Evolutionary conservation across 2,888 invertebrate genomes (phyloP).

Genomic region (Lithophane ornitopus): DNA sequence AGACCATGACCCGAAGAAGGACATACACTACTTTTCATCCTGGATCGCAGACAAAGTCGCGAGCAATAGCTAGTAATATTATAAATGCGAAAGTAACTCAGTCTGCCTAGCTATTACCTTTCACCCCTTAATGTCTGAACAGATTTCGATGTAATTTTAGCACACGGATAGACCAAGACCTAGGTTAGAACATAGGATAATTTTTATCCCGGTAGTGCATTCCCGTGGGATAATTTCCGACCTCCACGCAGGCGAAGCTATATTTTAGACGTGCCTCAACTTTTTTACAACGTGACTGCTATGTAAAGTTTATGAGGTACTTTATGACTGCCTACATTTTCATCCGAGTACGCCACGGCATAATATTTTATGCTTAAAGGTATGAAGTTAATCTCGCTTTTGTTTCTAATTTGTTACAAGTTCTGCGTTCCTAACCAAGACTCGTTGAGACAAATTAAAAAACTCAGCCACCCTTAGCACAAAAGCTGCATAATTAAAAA

Average conservation of each 20-base stretch:
- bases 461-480: slow-evolving; percentile 66
- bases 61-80: not conserved
- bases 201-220: not conserved
- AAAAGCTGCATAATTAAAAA: slow-evolving; percentile 83
- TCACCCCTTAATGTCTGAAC: not conserved
- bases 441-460: slow-evolving; percentile 71
- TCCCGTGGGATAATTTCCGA: not conserved
- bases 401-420: slow-evolving; percentile 63
- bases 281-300: slow-evolving; percentile 37
- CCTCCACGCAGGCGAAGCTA: not conserved
- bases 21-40: too few relatives aligned
- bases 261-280: slow-evolving; percentile 25
- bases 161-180: not conserved
- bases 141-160: not conserved
- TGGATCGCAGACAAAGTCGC: too few relatives aligned
- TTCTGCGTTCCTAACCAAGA: slow-evolving; percentile 59
- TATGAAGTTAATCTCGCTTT: slow-evolving; percentile 59
- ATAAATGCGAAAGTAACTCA: not conserved
- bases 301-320: slow-evolving; percentile 29
- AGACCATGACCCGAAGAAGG: too few relatives aligned
- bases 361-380: slow-evolving; percentile 35
- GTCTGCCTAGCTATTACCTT: too few relatives aligned
- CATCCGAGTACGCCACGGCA: slow-evolving; percentile 11
- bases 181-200: not conserved
- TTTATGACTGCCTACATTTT: slow-evolving; percentile 27